phyloP scores from a whole-genome alignment of 1,140 invertebrate species.

The Pentalonia nigronervosa region DNA sequence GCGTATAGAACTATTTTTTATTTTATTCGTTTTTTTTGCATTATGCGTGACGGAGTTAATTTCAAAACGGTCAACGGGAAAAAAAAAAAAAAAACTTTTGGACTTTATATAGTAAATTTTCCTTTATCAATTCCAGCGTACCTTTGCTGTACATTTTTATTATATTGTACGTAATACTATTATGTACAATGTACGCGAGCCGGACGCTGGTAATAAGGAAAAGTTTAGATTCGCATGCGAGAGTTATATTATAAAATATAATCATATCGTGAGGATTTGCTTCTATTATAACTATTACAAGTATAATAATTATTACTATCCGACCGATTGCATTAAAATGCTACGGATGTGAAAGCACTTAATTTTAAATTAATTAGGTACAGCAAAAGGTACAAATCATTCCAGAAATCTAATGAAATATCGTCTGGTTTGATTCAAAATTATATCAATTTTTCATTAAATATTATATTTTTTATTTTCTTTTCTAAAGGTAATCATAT shows the following conservation, averaged over 20 bases:
- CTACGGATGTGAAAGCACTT: neutral
- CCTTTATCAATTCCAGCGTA: neutral
- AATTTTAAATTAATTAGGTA: neutral
- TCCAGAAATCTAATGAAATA: neutral
- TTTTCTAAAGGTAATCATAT: neutral
- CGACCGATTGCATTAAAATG: neutral
- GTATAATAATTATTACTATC: neutral
- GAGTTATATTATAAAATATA: neutral
- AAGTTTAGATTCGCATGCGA: neutral
- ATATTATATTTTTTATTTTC: neutral
- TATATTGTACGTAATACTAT: neutral
- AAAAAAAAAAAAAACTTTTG: neutral
- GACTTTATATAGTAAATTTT: neutral
- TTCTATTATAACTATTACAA: neutral
- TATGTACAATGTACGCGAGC: neutral
- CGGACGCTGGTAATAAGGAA: neutral
- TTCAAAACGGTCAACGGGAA: neutral
- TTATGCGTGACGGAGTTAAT: neutral
- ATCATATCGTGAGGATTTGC: neutral
- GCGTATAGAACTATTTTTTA: neutral
- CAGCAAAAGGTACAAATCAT: neutral
- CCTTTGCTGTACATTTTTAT: neutral
- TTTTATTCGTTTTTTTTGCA: neutral
- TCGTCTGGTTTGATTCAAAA: neutral
- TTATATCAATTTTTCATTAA: neutral